These are phyloP conservation scores for Anabacerthia variegaticeps DNA, from an alignment of 2,797 vertebrate genomes.

Conservation along the genomic window DNA sequence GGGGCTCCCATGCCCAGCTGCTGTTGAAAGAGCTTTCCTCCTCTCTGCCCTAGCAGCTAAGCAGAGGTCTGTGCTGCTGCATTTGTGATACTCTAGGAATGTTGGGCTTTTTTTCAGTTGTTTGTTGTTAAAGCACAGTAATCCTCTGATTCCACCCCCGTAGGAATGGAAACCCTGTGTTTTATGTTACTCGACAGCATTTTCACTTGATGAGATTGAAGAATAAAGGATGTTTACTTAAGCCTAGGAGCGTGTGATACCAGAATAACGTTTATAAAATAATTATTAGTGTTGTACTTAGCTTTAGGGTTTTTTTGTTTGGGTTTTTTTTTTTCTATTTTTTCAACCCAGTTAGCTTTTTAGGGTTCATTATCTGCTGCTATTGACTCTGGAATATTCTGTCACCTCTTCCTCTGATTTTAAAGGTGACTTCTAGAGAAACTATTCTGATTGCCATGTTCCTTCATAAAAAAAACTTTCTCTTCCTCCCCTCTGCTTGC, in stretches of 20 bases:
- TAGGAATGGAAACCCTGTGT: neutral
- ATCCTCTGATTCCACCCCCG: neutral
- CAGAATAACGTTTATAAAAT: neutral
- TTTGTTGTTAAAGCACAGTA: neutral
- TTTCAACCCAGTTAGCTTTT: neutral
- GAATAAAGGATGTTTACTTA: neutral
- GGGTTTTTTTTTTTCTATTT: neutral
- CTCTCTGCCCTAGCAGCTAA: neutral
- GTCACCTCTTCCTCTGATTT: neutral
- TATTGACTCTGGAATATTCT: neutral
- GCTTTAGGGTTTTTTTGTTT: neutral
- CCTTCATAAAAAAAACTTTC: neutral
- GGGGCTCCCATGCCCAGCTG: neutral
- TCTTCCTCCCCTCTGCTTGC: neutral
- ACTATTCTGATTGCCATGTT: neutral
- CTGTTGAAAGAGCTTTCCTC: neutral
- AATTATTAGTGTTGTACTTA: neutral
- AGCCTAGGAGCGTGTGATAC: neutral
- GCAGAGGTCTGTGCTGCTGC: neutral
- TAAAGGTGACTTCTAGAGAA: neutral
- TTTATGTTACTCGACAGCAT: neutral
- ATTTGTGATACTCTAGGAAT: neutral
- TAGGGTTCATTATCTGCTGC: neutral
- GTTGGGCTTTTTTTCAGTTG: neutral
- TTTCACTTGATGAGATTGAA: neutral